Evolutionary conservation across 2,888 invertebrate genomes (phyloP).

Genomic region (Nezara viridula): DNA sequence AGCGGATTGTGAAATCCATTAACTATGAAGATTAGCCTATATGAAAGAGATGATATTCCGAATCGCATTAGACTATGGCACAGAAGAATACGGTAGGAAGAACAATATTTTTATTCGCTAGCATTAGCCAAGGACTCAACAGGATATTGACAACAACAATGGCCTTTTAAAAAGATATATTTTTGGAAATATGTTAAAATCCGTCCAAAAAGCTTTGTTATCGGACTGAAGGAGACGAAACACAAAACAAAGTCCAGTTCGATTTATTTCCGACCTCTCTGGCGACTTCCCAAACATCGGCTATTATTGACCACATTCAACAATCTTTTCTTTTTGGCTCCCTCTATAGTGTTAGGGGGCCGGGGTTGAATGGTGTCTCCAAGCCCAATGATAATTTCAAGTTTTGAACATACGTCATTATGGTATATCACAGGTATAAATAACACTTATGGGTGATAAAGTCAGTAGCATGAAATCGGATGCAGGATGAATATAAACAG

Average conservation of each 20-base stretch:
- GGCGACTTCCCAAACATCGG: constrained; percentile 28
- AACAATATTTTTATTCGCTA: background rate
- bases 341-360: background rate
- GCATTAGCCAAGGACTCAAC: background rate
- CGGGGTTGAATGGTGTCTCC: background rate
- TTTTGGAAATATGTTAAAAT: constrained; percentile 26
- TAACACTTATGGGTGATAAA: background rate
- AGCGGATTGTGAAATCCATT: too few species aligned
- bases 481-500: background rate
- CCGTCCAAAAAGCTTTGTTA: background rate
- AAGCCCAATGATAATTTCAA: background rate
- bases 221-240: constrained; percentile 1
- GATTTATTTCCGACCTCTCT: constrained; percentile 41
- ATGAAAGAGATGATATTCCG: too few species aligned
- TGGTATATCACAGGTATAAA: background rate
- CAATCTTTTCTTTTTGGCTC: background rate
- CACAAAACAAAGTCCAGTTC: constrained; percentile 32
- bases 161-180: constrained; percentile 20
- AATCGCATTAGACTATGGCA: too few species aligned
- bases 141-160: background rate
- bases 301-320: constrained; percentile 41
- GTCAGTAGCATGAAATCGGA: too few species aligned
- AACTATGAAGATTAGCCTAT: too few species aligned
- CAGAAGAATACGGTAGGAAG: too few species aligned
- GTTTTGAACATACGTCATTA: background rate